phyloP scores from a whole-genome alignment of 2,797 vertebrate genomes.

The Tangara arthus region DNA sequence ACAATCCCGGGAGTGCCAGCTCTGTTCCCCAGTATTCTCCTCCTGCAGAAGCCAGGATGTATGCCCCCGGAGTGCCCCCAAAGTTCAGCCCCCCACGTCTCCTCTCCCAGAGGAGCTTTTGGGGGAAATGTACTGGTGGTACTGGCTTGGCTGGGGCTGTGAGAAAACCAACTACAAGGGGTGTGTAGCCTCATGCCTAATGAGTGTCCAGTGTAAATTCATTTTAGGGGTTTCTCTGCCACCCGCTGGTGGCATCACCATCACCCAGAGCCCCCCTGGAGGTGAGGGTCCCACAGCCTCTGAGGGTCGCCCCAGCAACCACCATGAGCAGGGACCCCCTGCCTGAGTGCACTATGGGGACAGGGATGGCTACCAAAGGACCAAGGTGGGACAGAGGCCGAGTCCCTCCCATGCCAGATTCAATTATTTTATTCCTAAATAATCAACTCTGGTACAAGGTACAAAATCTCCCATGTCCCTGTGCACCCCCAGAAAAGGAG shows the following conservation, averaged over 20 bases:
- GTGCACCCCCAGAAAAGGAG: background rate
- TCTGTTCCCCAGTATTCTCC: background rate
- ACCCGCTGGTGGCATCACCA: background rate
- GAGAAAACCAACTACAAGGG: background rate
- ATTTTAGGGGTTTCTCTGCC: background rate
- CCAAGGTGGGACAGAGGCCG: background rate
- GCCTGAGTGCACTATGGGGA: background rate
- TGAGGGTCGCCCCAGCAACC: background rate
- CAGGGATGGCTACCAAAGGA: background rate
- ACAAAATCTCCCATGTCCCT: conserved; percentile 8
- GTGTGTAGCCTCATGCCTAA: background rate
- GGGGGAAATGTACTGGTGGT: background rate
- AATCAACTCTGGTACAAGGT: background rate
- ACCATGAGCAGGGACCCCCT: background rate
- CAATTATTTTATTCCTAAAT: conserved; percentile 41
- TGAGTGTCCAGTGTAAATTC: background rate
- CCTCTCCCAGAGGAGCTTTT: background rate
- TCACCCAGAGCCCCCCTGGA: background rate
- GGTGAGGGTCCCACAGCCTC: background rate
- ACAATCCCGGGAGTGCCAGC: background rate
- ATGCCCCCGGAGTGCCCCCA: background rate
- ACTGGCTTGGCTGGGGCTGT: background rate
- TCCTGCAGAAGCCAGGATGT: background rate
- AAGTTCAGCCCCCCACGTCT: background rate
- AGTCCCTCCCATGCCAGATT: background rate